phyloP scores from a whole-genome alignment of 2,113 vertebrate genomes.

The Saguinus midas region DNA sequence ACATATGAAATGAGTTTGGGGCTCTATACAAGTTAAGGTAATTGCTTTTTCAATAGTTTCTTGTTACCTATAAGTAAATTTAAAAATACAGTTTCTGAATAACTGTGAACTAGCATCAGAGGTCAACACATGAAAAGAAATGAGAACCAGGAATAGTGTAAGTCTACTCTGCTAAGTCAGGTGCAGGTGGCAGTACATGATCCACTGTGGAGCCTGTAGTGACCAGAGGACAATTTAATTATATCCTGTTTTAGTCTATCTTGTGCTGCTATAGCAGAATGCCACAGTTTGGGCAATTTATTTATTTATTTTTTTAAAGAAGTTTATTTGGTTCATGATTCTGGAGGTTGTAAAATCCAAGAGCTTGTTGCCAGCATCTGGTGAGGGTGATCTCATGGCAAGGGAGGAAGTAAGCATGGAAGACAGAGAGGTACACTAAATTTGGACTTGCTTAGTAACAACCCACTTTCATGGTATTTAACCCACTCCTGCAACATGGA shows the following conservation, averaged over 20 bases:
- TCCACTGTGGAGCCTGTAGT: not conserved
- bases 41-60: constrained; percentile 39
- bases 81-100: not conserved
- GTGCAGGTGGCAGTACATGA: not conserved
- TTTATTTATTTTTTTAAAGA: too few relatives aligned
- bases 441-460: not conserved
- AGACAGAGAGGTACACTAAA: not conserved
- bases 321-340: not conserved
- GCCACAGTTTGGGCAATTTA: too few relatives aligned
- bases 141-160: not conserved
- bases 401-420: not conserved
- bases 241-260: not conserved
- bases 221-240: constrained; percentile 30
- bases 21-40: not conserved
- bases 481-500: too few relatives aligned
- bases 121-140: not conserved
- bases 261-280: not conserved
- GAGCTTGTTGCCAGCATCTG: not conserved
- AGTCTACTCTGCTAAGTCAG: not conserved
- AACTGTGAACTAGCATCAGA: not conserved
- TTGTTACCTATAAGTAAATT: constrained; percentile 3
- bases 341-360: not conserved
- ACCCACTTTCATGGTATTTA: not conserved
- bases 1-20: not conserved
- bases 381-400: not conserved